Base-by-base conservation (phyloP, 2,888 invertebrate species). In the Eupithecia vulgata region DNA sequence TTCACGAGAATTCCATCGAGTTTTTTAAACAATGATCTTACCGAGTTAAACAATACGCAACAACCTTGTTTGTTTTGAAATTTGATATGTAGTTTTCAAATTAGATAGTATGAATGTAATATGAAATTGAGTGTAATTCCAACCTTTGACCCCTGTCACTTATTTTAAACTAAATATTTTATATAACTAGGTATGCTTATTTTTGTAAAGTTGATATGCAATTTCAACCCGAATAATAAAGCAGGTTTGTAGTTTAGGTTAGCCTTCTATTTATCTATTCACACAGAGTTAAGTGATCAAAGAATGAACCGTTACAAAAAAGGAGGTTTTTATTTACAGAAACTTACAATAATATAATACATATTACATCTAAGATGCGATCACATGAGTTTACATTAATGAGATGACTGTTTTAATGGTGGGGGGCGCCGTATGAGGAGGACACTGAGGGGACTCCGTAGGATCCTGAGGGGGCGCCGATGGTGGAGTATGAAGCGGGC, bases 271-370 rank as follows among this genome's bases (percentile, higher is more conserved):
- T n/a, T n/a, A n/a, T n/a, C n/a, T n/a, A n/a, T n/a, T 52, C 48
- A 52, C 48, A 42, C 61, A 34, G 35, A 67, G 61, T 34, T 71
- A 67, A 15, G 12, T 37, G 15, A 12, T 48, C 57, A 80, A 80
- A 75, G 59, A 78, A 76, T 64, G 67, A 78, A 71, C 76, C 70
- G 72, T 80, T 88, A 89, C 84, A 88, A 90, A 75, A 89, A 91
- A 90, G 88, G 86, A 85, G 83, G 72, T 83, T 88, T 93, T 93
- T 94, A 95, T 95, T 95, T 95, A 95, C 95, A 95, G 93, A 94
- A 93, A 92, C 91, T 92, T 94, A 94, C 81, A 91, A 90, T 90
- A 91, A 90, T 87, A 87, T 86, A 92, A 91, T 92, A 93, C 90
- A 92, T 86, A 88, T 87, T 91, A 89, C 86, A 86, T 87, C 92